Evolutionary conservation across 2,888 invertebrate genomes (phyloP).

Genomic region (Stictocephala bisonia): DNA sequence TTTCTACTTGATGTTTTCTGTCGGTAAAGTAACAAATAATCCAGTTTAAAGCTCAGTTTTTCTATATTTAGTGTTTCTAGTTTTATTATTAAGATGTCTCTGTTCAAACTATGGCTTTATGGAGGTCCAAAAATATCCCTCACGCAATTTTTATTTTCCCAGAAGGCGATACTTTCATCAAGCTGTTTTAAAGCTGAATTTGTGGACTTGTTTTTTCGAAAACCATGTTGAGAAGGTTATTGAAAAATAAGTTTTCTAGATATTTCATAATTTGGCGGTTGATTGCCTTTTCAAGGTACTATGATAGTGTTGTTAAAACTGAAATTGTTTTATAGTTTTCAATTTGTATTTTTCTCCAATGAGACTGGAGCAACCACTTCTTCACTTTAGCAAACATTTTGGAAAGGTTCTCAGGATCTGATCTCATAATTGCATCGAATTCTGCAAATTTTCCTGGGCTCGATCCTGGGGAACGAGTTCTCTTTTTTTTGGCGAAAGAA

Average conservation of each 20-base stretch:
- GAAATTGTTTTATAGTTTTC: too few species aligned
- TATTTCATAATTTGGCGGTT: background rate
- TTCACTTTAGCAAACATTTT: constrained; percentile 88
- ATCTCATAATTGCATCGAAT: constrained; percentile 96
- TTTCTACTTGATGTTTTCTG: background rate
- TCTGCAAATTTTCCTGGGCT: constrained; percentile 98
- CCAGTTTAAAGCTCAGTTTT: background rate
- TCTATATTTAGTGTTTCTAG: background rate
- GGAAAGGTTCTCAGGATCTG: constrained; percentile 92
- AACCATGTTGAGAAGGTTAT: background rate
- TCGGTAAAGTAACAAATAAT: background rate
- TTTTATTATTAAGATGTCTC: background rate
- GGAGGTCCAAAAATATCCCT: background rate
- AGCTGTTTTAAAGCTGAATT: background rate
- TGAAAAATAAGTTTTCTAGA: background rate
- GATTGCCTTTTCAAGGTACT: too few species aligned
- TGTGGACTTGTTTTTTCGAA: background rate
- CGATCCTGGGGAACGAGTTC: too few species aligned
- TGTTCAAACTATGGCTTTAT: background rate
- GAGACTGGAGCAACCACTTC: constrained; percentile 90
- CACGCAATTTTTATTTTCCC: background rate
- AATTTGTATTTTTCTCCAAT: constrained; percentile 96
- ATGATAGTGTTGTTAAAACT: too few species aligned
- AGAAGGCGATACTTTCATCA: background rate
- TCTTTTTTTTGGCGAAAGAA: too few species aligned